Conservation (phyloP, 2,113 vertebrate species). For the Archilochus colubris region DNA sequence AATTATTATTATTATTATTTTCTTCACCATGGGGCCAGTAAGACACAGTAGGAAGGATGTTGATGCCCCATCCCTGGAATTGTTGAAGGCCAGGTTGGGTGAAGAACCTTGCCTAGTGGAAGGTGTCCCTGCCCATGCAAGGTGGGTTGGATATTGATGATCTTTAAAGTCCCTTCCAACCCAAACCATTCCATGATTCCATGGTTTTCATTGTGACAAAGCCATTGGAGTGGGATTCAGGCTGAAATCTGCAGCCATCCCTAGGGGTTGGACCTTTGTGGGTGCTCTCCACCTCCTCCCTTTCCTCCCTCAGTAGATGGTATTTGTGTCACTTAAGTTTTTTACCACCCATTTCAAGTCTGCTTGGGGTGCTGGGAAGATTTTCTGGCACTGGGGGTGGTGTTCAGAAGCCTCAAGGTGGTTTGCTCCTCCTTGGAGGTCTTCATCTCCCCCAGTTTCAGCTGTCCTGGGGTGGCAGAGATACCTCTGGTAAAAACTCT, state of each 20-base stretch:
- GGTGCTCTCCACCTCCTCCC: not conserved
- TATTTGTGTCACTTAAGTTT: not conserved
- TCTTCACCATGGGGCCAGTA: too few species aligned
- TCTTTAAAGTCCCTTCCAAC: too few species aligned
- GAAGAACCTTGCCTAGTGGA: too few species aligned
- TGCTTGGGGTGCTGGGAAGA: not conserved
- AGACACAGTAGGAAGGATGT: too few species aligned
- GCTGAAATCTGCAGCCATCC: not conserved
- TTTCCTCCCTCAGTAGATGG: not conserved
- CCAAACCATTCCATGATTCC: too few species aligned
- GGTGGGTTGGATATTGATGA: too few species aligned
- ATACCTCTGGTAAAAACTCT: not conserved
- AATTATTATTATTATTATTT: not conserved
- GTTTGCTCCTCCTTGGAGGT: too few species aligned
- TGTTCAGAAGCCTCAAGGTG: not conserved
- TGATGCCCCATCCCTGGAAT: too few species aligned
- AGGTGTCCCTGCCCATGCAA: too few species aligned
- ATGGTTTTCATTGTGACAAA: not conserved
- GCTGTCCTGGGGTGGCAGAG: not conserved
- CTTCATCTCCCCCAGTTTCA: not conserved
- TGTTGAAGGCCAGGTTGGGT: too few species aligned
- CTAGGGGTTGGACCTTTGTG: not conserved
- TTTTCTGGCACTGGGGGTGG: accelerated
- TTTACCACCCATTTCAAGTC: not conserved
- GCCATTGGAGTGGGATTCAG: not conserved